A percentile compares a stretch with the other conserved stretches of the same genome.
phyloP scores from a whole-genome alignment of 2,797 vertebrate species.

The Lindbergichthys nudifrons region DNA sequence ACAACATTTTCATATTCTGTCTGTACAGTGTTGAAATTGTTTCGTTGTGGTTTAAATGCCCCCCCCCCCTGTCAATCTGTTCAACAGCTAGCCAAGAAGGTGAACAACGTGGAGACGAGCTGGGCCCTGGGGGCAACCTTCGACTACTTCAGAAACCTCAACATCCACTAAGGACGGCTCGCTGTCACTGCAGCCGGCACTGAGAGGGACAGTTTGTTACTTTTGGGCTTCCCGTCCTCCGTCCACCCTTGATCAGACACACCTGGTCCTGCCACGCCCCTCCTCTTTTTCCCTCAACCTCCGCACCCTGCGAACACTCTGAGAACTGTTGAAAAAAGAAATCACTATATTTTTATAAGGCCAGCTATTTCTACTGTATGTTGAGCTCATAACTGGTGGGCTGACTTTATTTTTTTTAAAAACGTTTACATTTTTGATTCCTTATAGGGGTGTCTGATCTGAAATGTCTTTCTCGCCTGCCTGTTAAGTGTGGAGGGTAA shows the following conservation, averaged over 20 bases:
- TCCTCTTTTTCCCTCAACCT: constrained; percentile 51
- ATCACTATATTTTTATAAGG: constrained; percentile 87
- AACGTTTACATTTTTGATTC: constrained; percentile 82
- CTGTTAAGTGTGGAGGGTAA: constrained; percentile 59
- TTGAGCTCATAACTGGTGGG: constrained; percentile 78
- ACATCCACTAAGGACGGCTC: constrained; percentile 84
- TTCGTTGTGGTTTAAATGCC: constrained; percentile 23
- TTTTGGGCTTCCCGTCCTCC: constrained; percentile 66
- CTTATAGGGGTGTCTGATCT: constrained; percentile 66
- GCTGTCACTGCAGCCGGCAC: constrained; percentile 70
- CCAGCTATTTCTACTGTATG: constrained; percentile 87
- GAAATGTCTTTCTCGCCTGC: constrained; percentile 70
- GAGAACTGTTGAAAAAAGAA: constrained; percentile 79
- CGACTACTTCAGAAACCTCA: constrained; percentile 93
- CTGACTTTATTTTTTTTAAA: constrained; percentile 78
- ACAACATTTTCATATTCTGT: constrained; percentile 1
- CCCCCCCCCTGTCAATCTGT: constrained; percentile 31
- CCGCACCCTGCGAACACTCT: constrained; percentile 68
- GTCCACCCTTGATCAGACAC: constrained; percentile 51
- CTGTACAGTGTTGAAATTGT: neutral
- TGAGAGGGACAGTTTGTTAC: constrained; percentile 76
- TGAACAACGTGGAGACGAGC: constrained; percentile 98
- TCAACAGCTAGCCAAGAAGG: constrained; percentile 94
- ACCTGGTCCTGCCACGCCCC: constrained; percentile 48
- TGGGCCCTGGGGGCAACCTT: constrained; percentile 98